Base-by-base conservation (phyloP, 1,140 invertebrate genomes). In the Eumaeus atala region DNA sequence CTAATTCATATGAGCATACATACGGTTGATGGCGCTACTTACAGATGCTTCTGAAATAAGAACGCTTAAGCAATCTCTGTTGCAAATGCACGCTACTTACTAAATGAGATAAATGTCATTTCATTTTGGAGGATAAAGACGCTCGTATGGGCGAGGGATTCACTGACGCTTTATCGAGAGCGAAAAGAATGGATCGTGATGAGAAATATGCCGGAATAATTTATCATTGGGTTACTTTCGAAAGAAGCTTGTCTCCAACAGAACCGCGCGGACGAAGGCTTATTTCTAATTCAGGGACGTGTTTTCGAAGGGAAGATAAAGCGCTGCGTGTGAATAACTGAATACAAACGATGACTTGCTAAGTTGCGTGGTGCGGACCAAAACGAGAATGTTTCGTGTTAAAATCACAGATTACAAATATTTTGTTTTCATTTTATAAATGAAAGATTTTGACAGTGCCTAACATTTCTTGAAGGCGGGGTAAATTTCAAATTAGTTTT, bases 181-280 rank as follows among this genome's bases (percentile, higher is more conserved):
- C 67, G 64, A 66, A 81, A 81, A 81, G 74, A 80, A 78, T 80
- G 66, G 72, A 72, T 77, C 71, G 71, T 81, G 77, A 79, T 84
- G 78, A 77, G 76, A 86, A 86, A 84, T 81, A 75, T 77, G 68
- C 62, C 67, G 74, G 75, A 83, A 86, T 83, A 84, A 82, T 81
- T 82, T 84, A 81, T 81, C 75, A 74, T 76, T 61, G 67, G 68
- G 77, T 83, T 82, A 74, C 74, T 78, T 78, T 76, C 72, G 67
- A 71, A 71, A 76, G 69, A 70, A 81, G 69, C 70, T 73, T 69
- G 69, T 77, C 75, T 74, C 62, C 57, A 51, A 58, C 70, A 76
- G 64, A 72, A 67, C 58, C 64, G 70, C 51, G 69, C 64, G 72
- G 67, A 71, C 77, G 74, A 67, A 68, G 60, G 74, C 72, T 77